Evolutionary conservation across 2,888 invertebrate genomes (phyloP).

Genomic region (Phengaris arion): DNA sequence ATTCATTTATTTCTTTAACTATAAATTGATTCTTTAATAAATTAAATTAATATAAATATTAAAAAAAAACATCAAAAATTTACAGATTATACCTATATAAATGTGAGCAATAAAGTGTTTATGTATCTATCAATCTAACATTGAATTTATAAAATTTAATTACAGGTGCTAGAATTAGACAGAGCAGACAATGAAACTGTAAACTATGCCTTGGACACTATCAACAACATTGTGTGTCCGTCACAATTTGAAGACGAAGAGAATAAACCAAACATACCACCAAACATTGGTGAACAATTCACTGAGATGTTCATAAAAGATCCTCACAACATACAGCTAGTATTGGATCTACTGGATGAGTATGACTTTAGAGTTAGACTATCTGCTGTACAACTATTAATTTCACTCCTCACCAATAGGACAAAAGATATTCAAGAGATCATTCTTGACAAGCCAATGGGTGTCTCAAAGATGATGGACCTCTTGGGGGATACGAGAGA

Average conservation of each 20-base stretch:
- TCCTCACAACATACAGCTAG: conserved; percentile 88
- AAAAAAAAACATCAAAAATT: too few species aligned
- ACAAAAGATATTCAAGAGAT: conserved; percentile 93
- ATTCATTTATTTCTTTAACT: too few species aligned
- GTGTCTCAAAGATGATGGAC: conserved; percentile 98
- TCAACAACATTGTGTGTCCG: conserved; percentile 93
- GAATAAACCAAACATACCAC: conserved; percentile 80
- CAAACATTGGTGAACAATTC: conserved; percentile 94
- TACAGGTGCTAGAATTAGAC: conserved; percentile 91
- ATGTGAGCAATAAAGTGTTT: too few species aligned
- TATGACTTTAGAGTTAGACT: conserved; percentile 96
- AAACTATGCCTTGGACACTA: conserved; percentile 93
- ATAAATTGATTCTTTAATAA: too few species aligned
- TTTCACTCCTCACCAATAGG: conserved; percentile 91
- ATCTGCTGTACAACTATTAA: conserved; percentile 93
- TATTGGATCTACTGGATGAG: conserved; percentile 93
- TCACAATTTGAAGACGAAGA: conserved; percentile 90
- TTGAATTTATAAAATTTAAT: conserved; percentile 30
- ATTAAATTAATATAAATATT: too few species aligned
- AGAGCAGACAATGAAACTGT: conserved; percentile 94
- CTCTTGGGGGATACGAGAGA: conserved; percentile 95
- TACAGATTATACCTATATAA: too few species aligned
- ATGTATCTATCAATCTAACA: not conserved
- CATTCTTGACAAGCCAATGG: conserved; percentile 95
- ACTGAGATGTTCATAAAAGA: conserved; percentile 98